Conservation (phyloP, 2,113 vertebrate species). For the Ondatra zibethicus region DNA sequence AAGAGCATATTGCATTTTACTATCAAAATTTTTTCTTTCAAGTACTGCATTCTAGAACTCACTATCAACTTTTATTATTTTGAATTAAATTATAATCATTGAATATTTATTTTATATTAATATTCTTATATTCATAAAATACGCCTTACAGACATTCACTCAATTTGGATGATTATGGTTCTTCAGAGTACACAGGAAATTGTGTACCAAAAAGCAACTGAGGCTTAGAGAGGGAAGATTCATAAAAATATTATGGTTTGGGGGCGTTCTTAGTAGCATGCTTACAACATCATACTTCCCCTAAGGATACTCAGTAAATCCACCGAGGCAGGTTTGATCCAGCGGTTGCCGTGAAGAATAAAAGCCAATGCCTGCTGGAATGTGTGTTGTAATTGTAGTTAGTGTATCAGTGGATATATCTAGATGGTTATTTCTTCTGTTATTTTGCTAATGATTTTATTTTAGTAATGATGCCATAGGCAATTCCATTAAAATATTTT, state of each 20-base stretch:
- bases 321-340: not conserved
- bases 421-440: not conserved
- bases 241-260: not conserved
- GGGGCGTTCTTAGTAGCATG: not conserved
- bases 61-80: not conserved
- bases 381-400: not conserved
- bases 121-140: not conserved
- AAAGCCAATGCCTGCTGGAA: not conserved
- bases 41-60: not conserved
- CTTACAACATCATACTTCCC: not conserved
- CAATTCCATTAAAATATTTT: not conserved
- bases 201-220: not conserved
- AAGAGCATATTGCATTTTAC: not conserved
- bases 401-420: not conserved
- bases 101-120: conserved; percentile 6
- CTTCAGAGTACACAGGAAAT: not conserved
- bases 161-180: not conserved
- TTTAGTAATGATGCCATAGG: not conserved
- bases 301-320: not conserved
- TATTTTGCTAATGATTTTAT: not conserved
- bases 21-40: conserved; percentile 9
- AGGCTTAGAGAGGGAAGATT: not conserved
- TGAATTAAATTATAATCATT: not conserved
- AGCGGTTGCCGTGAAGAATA: not conserved
- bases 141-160: not conserved